Evolutionary conservation across 2,888 invertebrate species (phyloP).

Genomic region (Orgyia antiqua): DNA sequence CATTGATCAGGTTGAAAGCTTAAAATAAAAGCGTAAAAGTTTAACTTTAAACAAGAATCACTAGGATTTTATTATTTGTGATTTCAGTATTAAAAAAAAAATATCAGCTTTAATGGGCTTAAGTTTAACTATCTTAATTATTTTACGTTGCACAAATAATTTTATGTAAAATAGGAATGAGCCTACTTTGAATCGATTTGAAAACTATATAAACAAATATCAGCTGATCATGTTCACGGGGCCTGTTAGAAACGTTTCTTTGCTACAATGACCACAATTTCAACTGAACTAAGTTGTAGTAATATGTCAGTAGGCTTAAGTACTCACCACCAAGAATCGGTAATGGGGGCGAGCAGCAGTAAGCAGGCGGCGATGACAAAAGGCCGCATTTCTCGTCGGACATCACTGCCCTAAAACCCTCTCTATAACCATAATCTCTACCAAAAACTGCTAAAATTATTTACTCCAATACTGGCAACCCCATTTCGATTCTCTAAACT

Average conservation of each 20-base stretch:
- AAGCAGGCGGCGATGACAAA: slow-evolving; percentile 90
- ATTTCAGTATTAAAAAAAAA: no score
- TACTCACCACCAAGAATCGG: slow-evolving; percentile 93
- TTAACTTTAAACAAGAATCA: no score
- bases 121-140: no score
- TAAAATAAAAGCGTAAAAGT: no score
- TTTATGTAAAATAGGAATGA: no score
- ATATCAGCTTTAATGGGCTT: no score
- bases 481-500: slow-evolving; percentile 27
- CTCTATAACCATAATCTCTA: slow-evolving; percentile 35
- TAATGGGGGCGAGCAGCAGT: slow-evolving; percentile 92
- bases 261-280: slow-evolving; percentile 5
- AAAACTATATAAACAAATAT: slow-evolving; percentile 22
- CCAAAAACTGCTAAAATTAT: slow-evolving; percentile 29
- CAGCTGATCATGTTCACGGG: slow-evolving; percentile 18
- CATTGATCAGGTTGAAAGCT: no score
- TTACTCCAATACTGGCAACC: slow-evolving; percentile 20
- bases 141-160: no score
- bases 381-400: slow-evolving; percentile 81
- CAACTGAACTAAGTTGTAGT: no score
- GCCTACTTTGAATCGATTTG: no score
- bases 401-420: slow-evolving; percentile 65
- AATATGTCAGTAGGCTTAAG: slow-evolving; percentile 6
- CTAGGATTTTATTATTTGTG: no score
- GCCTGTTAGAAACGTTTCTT: slow-evolving; percentile 12